phyloP scores from a whole-genome alignment of 37 sponge, comb jelly and placozoan genomes.

The Amphimedon queenslandica region DNA sequence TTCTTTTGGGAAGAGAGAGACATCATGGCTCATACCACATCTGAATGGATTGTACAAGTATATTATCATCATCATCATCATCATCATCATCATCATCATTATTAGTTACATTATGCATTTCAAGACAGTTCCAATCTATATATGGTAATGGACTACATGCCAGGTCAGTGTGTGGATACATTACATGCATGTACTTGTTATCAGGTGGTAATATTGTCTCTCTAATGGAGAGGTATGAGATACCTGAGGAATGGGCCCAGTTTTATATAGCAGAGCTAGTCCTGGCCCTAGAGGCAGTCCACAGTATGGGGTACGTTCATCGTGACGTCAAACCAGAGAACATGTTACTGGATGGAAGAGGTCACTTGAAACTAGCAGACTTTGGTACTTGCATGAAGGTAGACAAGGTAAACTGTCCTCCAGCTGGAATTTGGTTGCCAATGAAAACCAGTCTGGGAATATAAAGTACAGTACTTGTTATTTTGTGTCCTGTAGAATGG shows the following conservation, averaged over 20 bases:
- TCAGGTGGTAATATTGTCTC: slow-evolving; percentile 95
- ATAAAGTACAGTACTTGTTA: no score
- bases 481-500: slow-evolving; percentile 74
- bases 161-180: slow-evolving; percentile 57
- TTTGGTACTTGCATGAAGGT: slow-evolving; percentile 97
- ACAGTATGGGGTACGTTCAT: slow-evolving; percentile 92
- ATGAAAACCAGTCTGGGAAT: no score
- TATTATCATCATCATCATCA: no score
- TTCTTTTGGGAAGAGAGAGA: slow-evolving; percentile 99
- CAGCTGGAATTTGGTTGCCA: neutral
- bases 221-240: slow-evolving; percentile 88
- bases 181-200: neutral
- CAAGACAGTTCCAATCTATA: slow-evolving; percentile 88
- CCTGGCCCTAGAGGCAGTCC: slow-evolving; percentile 88
- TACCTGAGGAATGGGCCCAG: slow-evolving; percentile 92
- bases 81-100: neutral
- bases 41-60: slow-evolving; percentile 90
- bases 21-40: slow-evolving; percentile 91
- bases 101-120: slow-evolving; percentile 88
- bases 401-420: slow-evolving; percentile 55
- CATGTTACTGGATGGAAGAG: slow-evolving; percentile 86
- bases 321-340: slow-evolving; percentile 99
- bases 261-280: slow-evolving; percentile 95
- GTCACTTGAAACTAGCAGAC: slow-evolving; percentile 97
- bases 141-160: slow-evolving; percentile 99